Percentiles rank a stretch among this genome's conserved stretches.
phyloP scores from a whole-genome alignment of 1,140 invertebrate genomes.

The Gryon sp. region DNA sequence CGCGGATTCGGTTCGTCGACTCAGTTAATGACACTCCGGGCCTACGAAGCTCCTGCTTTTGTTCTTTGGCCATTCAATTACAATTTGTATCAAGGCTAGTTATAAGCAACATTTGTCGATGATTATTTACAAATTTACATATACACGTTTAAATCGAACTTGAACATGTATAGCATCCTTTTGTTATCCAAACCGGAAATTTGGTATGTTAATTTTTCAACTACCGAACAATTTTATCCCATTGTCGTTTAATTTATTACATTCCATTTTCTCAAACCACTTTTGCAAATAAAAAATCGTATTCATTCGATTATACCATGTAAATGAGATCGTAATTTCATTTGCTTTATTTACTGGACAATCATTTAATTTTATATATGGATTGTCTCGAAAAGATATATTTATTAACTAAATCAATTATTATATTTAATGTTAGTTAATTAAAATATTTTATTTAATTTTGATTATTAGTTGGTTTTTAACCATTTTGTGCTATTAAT shows the following conservation, averaged over 20 bases:
- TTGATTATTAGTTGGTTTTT: no score
- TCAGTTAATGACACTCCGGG: slow-evolving; percentile 50
- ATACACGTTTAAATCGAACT: slow-evolving; percentile 40
- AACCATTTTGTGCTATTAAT: no score
- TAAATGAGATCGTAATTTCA: no score
- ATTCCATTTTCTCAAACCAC: not conserved
- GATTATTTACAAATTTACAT: slow-evolving; percentile 55
- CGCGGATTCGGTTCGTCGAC: slow-evolving; percentile 57
- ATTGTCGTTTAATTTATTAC: slow-evolving; percentile 32
- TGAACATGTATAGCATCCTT: slow-evolving; percentile 40
- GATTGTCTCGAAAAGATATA: no score
- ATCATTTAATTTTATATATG: no score
- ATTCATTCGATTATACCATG: no score
- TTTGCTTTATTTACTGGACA: no score
- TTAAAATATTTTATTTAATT: no score
- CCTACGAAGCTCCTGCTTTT: slow-evolving; percentile 52
- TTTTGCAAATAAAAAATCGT: no score
- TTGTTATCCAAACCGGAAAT: slow-evolving; percentile 48
- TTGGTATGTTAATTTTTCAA: slow-evolving; percentile 44
- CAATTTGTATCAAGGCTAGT: slow-evolving; percentile 58
- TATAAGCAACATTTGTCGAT: slow-evolving; percentile 61
- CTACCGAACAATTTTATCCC: not conserved
- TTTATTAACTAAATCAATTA: no score
- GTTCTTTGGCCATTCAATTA: slow-evolving; percentile 60
- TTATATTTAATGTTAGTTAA: no score